A percentile compares a stretch with the other conserved stretches of the same genome.
phyloP scores from a whole-genome alignment of 2,888 invertebrate species.

The Eurytoma adleriae region DNA sequence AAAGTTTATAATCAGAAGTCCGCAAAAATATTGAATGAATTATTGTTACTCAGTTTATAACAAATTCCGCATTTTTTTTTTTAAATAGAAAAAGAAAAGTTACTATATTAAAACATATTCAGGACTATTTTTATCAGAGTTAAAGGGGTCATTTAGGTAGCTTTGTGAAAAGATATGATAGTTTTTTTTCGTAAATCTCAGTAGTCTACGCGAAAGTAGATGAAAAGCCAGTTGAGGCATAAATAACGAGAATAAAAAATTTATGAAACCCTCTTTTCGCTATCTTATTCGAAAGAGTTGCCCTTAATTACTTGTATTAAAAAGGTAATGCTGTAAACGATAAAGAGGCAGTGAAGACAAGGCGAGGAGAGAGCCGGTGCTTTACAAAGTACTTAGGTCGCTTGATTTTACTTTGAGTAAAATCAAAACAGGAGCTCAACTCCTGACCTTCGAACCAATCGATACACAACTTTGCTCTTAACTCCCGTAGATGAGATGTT shows the following conservation, averaged over 20 bases:
- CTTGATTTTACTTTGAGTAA: not conserved
- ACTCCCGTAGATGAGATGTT: too few relatives aligned
- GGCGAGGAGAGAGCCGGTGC: constrained; percentile 6
- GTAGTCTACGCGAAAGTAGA: too few relatives aligned
- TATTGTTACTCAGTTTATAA: too few relatives aligned
- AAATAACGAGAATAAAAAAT: constrained; percentile 6
- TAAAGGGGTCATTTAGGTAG: too few relatives aligned
- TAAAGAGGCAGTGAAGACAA: not conserved
- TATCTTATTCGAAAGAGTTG: too few relatives aligned
- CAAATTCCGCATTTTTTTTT: too few relatives aligned
- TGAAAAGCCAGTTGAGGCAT: not conserved
- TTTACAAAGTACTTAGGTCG: not conserved
- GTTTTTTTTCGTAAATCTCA: too few relatives aligned
- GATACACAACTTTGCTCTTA: not conserved
- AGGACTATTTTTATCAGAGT: too few relatives aligned
- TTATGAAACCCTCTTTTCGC: not conserved
- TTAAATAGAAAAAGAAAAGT: too few relatives aligned
- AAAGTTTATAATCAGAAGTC: not conserved
- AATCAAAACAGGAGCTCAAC: constrained; percentile 5
- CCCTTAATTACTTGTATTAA: constrained; percentile 14
- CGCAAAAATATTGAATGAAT: too few relatives aligned
- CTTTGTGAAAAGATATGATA: too few relatives aligned
- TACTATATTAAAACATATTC: too few relatives aligned
- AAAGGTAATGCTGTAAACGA: constrained; percentile 9
- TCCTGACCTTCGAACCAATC: not conserved